A percentile compares a stretch with the other conserved stretches of the same genome.
Conservation (phyloP, 2,113 vertebrate genomes). For the Urocitellus parryii region DNA sequence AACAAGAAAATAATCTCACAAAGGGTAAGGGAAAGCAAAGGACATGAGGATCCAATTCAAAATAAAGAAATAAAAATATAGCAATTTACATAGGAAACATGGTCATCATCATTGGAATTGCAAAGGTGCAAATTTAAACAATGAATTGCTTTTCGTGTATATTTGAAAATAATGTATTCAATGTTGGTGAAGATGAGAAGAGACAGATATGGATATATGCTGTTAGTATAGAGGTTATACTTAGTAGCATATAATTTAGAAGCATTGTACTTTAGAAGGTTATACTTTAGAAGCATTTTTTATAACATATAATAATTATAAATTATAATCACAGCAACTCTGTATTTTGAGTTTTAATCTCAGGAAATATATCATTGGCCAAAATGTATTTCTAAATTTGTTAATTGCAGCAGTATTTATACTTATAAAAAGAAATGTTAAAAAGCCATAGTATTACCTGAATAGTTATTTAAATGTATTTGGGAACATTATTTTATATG, state of each 20-base stretch:
- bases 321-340: not conserved
- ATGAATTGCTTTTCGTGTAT: not conserved
- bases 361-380: not conserved
- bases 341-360: conserved; percentile 21
- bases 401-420: not conserved
- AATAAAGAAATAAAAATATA: not conserved
- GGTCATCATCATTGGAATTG: not conserved
- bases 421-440: not conserved
- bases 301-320: not conserved
- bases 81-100: not conserved
- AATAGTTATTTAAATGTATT: not conserved
- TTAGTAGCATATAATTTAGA: not conserved
- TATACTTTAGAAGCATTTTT: not conserved
- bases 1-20: not conserved
- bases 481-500: not conserved
- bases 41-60: not conserved
- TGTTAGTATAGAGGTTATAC: not conserved
- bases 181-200: not conserved
- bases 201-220: not conserved
- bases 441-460: not conserved
- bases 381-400: not conserved
- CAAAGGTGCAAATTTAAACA: not conserved
- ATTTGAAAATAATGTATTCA: not conserved
- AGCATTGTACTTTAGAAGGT: not conserved
- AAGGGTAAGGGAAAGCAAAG: not conserved